Evolutionary conservation across 2,888 invertebrate species (phyloP), one percentile per base, ranked within the genome.

Genomic region (Eugnorisma glareosa): DNA sequence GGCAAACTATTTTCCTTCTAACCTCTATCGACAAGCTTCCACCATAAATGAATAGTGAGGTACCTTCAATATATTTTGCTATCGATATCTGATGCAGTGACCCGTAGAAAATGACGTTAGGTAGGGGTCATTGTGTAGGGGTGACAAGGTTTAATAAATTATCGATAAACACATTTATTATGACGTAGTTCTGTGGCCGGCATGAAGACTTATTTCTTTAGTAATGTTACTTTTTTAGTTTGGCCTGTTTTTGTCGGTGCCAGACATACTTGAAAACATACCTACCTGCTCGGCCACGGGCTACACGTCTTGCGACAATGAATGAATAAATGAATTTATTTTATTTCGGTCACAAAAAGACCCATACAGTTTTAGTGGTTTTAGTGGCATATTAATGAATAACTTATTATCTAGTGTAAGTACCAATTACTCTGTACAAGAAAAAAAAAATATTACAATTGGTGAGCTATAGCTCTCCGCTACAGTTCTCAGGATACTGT

Each of bases 21-120:
- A 75, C 35, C 68, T 43, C 24, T 6, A 40, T 48, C 35, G 77
- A 71, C 67, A 73, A 3, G 40, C 45, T n/a, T 75, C 59, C 75
- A 83, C 28, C 45, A 75, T 76, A 73, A 76, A 84, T 86, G 79
- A 79, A 70, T 75, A 78, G 75, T 75, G 83, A 72, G 72, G 57
- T 31, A 63, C 54, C 28, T 43, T 68, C 54, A 54, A 71, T 66
- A 69, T 59, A 70, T 61, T 73, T 57, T 73, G 66, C 13, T 70
- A 73, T 75, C 79, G 75, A 83, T 75, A 73, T 67, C 69, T 61
- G 54, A 82, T 63, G 68, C 86, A 13, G 61, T 82, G 86, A 82
- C 54, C 82, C 54, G 68, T 57, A 7, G 54, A 54, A 72, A 75
- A 85, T 85, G 43, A 61, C 18, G 59, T 68, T 84, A 59, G 48